Evolutionary conservation across 37 sponge, comb jelly and placozoan genomes (phyloP).

Genomic region (Oscarella lobularis): DNA sequence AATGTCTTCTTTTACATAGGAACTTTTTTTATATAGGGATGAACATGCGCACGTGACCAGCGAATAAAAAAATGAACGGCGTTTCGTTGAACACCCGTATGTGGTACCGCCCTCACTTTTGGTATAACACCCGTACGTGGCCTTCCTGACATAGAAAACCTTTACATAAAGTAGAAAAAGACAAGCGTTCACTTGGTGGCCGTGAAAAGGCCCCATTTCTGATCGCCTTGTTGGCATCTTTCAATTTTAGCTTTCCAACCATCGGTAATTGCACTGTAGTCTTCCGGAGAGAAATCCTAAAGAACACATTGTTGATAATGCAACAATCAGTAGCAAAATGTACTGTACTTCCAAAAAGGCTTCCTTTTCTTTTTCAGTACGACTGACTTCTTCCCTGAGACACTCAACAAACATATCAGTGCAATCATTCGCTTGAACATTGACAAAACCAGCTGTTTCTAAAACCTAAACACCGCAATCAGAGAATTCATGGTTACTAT

Average conservation of each 20-base stretch:
- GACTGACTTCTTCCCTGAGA: background rate
- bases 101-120: too few species aligned
- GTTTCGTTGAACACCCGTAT: too few species aligned
- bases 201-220: slow-evolving; percentile 9
- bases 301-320: too few species aligned
- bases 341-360: background rate
- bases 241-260: slow-evolving; percentile 11
- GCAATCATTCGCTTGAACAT: background rate
- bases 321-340: too few species aligned
- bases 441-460: background rate
- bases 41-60: too few species aligned
- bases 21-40: too few species aligned
- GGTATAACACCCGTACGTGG: too few species aligned
- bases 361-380: background rate
- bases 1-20: too few species aligned
- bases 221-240: slow-evolving; percentile 2
- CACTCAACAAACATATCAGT: background rate
- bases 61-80: too few species aligned
- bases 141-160: too few species aligned
- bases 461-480: background rate
- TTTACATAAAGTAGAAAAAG: too few species aligned
- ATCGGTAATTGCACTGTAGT: slow-evolving; percentile 3
- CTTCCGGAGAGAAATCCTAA: slow-evolving; percentile 13
- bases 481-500: background rate
- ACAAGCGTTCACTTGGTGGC: slow-evolving; percentile 5